Percentiles rank a stretch among this genome's conserved stretches.
Conservation (phyloP, 2,113 vertebrate species). For the Oncorhynchus keta region DNA sequence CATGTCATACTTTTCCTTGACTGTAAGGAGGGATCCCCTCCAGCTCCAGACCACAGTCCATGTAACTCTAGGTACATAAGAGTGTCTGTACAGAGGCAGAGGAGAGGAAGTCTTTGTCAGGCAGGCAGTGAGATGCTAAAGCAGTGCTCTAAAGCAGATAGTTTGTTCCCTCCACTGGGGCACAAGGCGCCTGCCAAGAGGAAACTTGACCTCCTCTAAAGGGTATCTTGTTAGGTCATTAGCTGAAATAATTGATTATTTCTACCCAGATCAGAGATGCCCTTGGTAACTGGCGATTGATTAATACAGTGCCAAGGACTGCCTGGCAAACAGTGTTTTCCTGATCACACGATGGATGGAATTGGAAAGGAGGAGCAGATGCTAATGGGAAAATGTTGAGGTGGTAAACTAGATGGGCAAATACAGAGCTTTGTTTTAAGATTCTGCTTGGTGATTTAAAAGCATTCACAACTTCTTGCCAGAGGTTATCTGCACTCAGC, state of each 20-base stretch:
- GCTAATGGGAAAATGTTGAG: background rate
- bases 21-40: background rate
- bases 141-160: conserved; percentile 41
- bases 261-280: conserved; percentile 57
- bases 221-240: conserved; percentile 63
- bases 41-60: too few relatives aligned
- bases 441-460: background rate
- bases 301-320: conserved; percentile 46
- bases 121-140: conserved; percentile 35
- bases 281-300: conserved; percentile 62
- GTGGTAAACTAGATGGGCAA: background rate
- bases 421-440: too few relatives aligned
- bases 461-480: background rate
- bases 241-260: conserved; percentile 65
- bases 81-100: conserved; percentile 14
- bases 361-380: background rate
- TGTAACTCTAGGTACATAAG: too few relatives aligned
- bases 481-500: background rate
- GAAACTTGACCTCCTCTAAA: conserved; percentile 53
- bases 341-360: too few relatives aligned
- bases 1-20: too few relatives aligned
- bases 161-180: conserved; percentile 40
- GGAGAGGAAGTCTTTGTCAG: conserved; percentile 37
- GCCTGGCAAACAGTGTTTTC: background rate
- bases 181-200: conserved; percentile 42